Evolutionary conservation across 2,797 vertebrate species (phyloP).

Genomic region (Basileuterus tristriatus): DNA sequence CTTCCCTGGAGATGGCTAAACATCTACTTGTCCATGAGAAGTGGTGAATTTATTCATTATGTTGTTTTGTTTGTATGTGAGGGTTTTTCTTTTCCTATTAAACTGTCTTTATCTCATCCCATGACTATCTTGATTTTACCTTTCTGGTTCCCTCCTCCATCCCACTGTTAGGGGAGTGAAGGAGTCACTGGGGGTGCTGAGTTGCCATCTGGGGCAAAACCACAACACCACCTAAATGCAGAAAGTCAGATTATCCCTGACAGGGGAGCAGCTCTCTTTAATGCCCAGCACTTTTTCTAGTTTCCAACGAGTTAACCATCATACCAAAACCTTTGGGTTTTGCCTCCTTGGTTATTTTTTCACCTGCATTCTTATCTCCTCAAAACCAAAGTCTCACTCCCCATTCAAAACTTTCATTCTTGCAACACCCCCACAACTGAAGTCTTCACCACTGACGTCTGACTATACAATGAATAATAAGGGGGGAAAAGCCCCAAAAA

Average conservation of each 20-base stretch:
- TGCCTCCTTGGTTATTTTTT: not conserved
- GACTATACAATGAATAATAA: not conserved
- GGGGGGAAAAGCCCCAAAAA: accelerated
- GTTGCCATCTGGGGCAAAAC: not conserved
- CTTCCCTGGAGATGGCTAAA: not conserved
- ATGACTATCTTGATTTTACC: not conserved
- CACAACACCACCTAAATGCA: not conserved
- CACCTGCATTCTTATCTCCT: not conserved
- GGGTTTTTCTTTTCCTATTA: not conserved
- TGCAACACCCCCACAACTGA: not conserved
- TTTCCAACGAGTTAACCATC: not conserved
- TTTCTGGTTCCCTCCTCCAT: not conserved
- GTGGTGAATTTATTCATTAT: not conserved
- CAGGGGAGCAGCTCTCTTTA: not conserved
- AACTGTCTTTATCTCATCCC: not conserved
- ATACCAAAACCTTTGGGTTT: not conserved
- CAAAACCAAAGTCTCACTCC: not conserved
- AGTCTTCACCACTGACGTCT: not conserved
- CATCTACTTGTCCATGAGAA: not conserved
- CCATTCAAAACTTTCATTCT: not conserved
- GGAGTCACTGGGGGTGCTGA: not conserved
- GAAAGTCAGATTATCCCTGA: not conserved
- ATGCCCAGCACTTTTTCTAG: not conserved
- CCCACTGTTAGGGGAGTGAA: not conserved
- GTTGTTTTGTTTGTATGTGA: not conserved